Evolutionary conservation across 2,113 vertebrate genomes (phyloP).

Genomic region (Sinocyclocheilus maitianheensis): DNA sequence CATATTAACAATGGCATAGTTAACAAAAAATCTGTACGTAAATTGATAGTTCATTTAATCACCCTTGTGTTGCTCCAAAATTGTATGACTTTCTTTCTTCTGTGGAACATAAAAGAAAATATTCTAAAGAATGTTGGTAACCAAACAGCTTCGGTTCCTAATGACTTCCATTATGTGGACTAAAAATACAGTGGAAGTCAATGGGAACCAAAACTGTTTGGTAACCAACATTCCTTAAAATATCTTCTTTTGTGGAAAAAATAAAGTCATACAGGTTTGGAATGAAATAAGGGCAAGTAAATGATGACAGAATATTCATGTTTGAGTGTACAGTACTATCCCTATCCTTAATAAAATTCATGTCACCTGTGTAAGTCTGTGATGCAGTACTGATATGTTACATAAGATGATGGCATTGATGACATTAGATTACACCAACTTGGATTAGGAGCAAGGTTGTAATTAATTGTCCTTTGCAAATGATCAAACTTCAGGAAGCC

Average conservation of each 20-base stretch:
- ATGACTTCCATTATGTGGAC: neutral
- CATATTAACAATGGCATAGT: neutral
- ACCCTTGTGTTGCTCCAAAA: neutral
- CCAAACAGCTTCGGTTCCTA: neutral
- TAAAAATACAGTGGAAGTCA: neutral
- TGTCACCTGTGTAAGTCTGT: neutral
- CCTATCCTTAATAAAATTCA: neutral
- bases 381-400: neutral
- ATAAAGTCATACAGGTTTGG: neutral
- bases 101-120: neutral
- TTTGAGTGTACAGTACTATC: neutral
- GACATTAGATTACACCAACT: neutral
- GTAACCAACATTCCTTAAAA: neutral
- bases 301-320: neutral
- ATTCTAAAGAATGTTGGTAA: neutral
- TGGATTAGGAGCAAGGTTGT: conserved; percentile 46
- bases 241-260: neutral
- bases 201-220: neutral
- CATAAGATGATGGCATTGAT: neutral
- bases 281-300: neutral
- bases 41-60: neutral
- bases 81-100: neutral
- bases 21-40: neutral
- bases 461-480: neutral
- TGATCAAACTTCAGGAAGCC: too few relatives aligned